These are phyloP conservation scores for Drosophila lacertosa DNA, from an alignment of 1,140 invertebrate species.

Conservation along the genomic window DNA sequence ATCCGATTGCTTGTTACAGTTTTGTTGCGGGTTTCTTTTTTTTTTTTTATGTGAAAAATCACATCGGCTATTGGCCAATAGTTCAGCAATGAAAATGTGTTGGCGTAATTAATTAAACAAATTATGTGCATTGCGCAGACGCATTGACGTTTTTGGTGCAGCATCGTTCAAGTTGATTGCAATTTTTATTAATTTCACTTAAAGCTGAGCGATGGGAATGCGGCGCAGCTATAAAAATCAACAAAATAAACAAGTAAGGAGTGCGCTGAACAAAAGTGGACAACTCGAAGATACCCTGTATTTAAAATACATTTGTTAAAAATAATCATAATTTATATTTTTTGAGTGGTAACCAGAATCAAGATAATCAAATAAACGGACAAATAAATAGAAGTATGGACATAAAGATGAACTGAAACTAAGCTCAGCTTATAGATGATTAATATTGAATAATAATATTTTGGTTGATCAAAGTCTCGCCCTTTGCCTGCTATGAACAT, in stretches of 20 bases:
- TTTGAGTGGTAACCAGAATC: no score
- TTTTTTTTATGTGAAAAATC: constrained; percentile 69
- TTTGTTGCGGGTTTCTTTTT: constrained; percentile 30
- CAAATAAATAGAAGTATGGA: no score
- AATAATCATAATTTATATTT: no score
- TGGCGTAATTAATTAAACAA: constrained; percentile 81
- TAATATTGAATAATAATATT: no score
- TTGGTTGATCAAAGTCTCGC: no score
- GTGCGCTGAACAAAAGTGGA: background rate
- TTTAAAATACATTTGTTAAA: background rate
- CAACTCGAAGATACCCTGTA: background rate
- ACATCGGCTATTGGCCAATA: constrained; percentile 65
- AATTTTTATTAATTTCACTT: constrained; percentile 81
- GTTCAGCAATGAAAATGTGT: constrained; percentile 70
- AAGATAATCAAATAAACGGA: no score
- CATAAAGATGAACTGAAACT: no score
- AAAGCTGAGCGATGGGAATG: constrained; percentile 63
- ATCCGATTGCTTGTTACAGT: constrained; percentile 70
- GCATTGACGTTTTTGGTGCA: constrained; percentile 75
- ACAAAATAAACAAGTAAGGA: background rate
- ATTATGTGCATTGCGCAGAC: constrained; percentile 81
- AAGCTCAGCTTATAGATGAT: no score
- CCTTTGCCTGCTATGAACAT: background rate
- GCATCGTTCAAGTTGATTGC: constrained; percentile 48
- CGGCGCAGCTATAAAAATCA: constrained; percentile 55